Evolutionary conservation across 1,140 invertebrate genomes (phyloP).

Genomic region (Diabrotica virgifera): DNA sequence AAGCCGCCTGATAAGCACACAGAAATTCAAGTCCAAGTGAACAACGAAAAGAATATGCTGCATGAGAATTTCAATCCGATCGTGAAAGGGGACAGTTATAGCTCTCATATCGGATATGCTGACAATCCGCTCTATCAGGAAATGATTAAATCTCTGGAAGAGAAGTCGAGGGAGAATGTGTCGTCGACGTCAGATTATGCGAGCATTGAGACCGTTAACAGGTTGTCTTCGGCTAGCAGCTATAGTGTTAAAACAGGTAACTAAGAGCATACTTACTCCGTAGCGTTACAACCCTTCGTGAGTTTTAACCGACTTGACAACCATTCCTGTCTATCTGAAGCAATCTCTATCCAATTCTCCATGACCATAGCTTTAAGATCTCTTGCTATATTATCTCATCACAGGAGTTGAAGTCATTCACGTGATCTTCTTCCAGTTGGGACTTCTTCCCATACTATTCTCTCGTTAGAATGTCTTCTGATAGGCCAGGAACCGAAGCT

Average conservation of each 20-base stretch:
- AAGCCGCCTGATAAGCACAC: too few species aligned
- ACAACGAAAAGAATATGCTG: constrained; percentile 14
- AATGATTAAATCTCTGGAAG: constrained; percentile 61
- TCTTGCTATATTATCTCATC: too few species aligned
- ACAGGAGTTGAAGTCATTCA: too few species aligned
- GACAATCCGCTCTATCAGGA: constrained; percentile 58
- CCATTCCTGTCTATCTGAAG: too few species aligned
- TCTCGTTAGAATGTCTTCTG: too few species aligned
- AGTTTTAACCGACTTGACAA: too few species aligned
- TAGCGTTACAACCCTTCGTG: too few species aligned
- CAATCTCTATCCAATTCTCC: too few species aligned
- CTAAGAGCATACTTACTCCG: constrained; percentile 14
- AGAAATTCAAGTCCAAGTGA: not conserved
- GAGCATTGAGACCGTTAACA: constrained; percentile 66
- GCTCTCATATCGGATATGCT: constrained; percentile 58
- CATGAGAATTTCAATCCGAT: constrained; percentile 1
- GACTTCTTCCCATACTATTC: too few species aligned
- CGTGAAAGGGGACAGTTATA: constrained; percentile 56
- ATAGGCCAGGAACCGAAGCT: too few species aligned
- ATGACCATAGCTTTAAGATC: too few species aligned
- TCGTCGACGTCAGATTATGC: constrained; percentile 75
- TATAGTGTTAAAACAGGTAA: constrained; percentile 45
- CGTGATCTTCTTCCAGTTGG: too few species aligned
- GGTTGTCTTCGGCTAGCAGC: constrained; percentile 54
- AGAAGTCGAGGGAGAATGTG: constrained; percentile 59